Conservation (phyloP, 2,113 vertebrate genomes). For the Onychorhynchus coronatus region DNA sequence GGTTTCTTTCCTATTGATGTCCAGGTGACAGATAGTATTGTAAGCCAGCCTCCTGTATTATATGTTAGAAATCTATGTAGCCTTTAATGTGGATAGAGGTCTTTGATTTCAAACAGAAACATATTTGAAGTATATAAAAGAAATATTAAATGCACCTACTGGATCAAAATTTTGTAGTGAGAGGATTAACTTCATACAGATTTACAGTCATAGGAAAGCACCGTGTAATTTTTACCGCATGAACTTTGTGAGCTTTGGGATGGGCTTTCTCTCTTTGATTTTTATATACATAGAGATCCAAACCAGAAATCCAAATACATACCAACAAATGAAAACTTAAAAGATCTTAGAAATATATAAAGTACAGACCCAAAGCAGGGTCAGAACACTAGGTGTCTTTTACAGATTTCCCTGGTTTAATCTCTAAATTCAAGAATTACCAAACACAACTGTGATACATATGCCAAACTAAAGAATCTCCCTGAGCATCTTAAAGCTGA, state of each 20-base stretch:
- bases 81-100: background rate
- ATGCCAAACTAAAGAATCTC: background rate
- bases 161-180: background rate
- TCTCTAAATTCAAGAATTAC: background rate
- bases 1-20: background rate
- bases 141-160: background rate
- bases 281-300: background rate
- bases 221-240: background rate
- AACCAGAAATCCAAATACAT: background rate
- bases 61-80: background rate
- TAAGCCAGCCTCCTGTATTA: background rate
- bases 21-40: background rate
- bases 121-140: background rate
- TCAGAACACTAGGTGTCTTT: background rate
- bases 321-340: background rate
- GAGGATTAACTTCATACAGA: background rate
- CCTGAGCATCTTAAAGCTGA: background rate
- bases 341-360: background rate
- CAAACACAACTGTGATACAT: background rate
- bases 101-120: constrained; percentile 33
- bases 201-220: background rate
- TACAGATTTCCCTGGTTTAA: background rate
- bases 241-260: background rate
- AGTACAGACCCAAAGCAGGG: background rate
- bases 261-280: background rate